Base-by-base conservation (phyloP, 2,888 invertebrate species). In the Acronicta leporina region DNA sequence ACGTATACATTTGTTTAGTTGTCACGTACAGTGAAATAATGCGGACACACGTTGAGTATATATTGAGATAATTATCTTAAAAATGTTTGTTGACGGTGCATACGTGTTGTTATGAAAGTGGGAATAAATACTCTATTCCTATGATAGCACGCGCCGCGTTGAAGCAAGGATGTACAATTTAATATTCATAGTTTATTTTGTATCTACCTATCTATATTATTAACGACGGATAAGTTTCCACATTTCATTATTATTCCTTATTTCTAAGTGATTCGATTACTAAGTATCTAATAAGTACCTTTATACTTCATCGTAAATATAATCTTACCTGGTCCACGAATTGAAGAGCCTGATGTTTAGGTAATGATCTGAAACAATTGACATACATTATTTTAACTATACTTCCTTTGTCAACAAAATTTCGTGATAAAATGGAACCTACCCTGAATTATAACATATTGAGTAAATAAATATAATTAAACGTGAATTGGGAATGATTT, bases 21-120 rank as follows among this genome's bases (percentile, higher is more conserved):
- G 79, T 85, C 82, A 81, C 73, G 81, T 81, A 72, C 61, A 50
- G 60, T 64, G 56, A 63, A 75, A 71, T 68, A 49, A 62, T 63
- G 60, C 41, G 57, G 56, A 68, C 72, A 74, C 53, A 59, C 58
- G 61, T 63, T 64, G 65, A 66, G 27, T 66, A 56, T 68, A 60
- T 73, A 65, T 61, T 54, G 55, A 69, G 66, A 77, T 79, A 78
- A 74, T 68, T 71, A 72, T 65, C 60, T 63, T 50, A 65, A 52
- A 57, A 47, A 64, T 62, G 59, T 52, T 71, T 60, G 68, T 70
- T 63, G 55, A 63, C 49, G 47, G 49, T 42, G 35, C 8, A 14
- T 53, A 73, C 64, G 68, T 75, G 76, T 68, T 63, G 58, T 44
- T 78, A 68, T 70, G 60, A 53, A 53, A 50, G 30, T n/a, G 14